These are phyloP conservation scores for Formica selysi DNA, from an alignment of 1,140 invertebrate genomes.

Conservation along the genomic window DNA sequence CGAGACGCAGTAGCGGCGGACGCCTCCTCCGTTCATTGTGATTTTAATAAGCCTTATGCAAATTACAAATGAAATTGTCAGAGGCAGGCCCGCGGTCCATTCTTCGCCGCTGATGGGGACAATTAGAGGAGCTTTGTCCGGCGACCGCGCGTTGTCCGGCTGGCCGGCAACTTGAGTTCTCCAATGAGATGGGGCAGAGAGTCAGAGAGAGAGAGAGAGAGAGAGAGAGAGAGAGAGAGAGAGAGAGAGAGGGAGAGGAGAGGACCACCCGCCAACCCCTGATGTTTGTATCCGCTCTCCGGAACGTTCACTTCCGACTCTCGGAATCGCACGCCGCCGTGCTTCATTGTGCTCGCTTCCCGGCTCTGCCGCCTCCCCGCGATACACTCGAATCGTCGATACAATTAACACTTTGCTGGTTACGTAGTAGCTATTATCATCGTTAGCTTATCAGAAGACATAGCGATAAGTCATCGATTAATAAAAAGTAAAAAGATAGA, in stretches of 20 bases:
- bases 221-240: conserved; percentile 20
- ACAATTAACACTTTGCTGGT: conserved; percentile 39
- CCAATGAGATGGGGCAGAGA: conserved; percentile 60
- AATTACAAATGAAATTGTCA: conserved; percentile 84
- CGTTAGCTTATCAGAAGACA: background rate
- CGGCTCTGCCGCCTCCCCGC: conserved; percentile 32
- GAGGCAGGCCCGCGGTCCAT: conserved; percentile 78
- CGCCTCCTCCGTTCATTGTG: conserved; percentile 72
- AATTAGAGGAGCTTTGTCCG: conserved; percentile 82
- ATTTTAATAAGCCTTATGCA: conserved; percentile 82
- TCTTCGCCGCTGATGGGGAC: conserved; percentile 81
- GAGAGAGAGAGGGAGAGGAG: conserved; percentile 12
- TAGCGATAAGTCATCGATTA: no score
- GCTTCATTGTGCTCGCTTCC: background rate
- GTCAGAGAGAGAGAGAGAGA: background rate
- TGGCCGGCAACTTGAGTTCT: conserved; percentile 77
- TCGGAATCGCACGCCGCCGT: conserved; percentile 51
- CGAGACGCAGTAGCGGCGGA: background rate
- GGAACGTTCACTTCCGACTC: conserved; percentile 74
- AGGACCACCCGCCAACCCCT: conserved; percentile 81
- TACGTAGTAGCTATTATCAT: background rate
- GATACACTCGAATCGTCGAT: conserved; percentile 43
- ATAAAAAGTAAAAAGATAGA: background rate
- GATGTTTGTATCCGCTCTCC: conserved; percentile 82
- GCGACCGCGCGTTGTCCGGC: conserved; percentile 78